Conservation (phyloP, 2,797 vertebrate species). For the Ptychobarbus kaznakovi region DNA sequence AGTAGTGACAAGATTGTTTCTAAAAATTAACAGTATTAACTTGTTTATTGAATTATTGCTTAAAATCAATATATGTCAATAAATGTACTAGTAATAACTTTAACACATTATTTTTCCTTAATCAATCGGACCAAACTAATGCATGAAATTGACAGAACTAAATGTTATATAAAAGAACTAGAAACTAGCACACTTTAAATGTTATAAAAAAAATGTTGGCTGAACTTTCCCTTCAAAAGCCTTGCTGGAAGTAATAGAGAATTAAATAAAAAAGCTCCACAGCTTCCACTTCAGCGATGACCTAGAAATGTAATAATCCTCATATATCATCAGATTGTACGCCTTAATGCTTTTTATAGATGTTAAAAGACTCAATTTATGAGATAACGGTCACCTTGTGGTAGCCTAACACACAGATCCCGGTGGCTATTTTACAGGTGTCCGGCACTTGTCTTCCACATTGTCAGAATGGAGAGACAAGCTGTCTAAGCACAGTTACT, state of each 20-base stretch:
- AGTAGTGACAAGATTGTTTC: not conserved
- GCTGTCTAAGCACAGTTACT: slow-evolving; percentile 19
- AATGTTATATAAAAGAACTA: not conserved
- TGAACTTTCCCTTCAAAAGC: not conserved
- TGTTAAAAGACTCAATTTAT: slow-evolving; percentile 23
- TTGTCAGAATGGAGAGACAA: slow-evolving; percentile 20
- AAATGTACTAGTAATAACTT: not conserved
- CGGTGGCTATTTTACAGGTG: slow-evolving; percentile 26
- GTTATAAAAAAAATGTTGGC: not conserved
- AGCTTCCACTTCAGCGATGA: slow-evolving; percentile 9
- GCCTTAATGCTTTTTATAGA: slow-evolving; percentile 21
- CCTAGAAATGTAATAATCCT: slow-evolving; percentile 19
- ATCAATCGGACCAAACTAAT: not conserved
- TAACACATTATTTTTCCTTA: not conserved
- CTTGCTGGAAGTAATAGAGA: not conserved
- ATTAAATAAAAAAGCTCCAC: slow-evolving; percentile 5
- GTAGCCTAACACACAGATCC: not conserved
- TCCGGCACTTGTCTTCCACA: slow-evolving; percentile 23
- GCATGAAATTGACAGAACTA: not conserved
- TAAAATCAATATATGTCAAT: not conserved
- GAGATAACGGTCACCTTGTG: slow-evolving; percentile 17
- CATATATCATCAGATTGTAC: slow-evolving; percentile 22
- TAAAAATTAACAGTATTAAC: not conserved
- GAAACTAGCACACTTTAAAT: not conserved
- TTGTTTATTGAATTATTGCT: not conserved